A percentile compares a stretch with the other conserved stretches of the same genome.
Evolutionary conservation across 2,113 vertebrate species (phyloP).

Genomic region (Spermophilus dauricus): DNA sequence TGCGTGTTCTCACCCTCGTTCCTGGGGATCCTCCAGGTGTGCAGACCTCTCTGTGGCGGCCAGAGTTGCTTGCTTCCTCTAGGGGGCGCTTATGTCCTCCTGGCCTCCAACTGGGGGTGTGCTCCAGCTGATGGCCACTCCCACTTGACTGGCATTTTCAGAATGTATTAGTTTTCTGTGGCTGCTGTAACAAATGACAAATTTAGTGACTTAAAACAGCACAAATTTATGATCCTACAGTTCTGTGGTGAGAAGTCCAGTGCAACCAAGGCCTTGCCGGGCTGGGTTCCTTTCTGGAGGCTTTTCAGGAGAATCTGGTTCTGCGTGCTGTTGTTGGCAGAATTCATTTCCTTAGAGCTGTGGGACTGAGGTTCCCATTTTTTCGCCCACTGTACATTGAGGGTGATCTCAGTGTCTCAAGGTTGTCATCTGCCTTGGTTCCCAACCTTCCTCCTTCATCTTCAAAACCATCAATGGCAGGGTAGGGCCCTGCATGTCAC

Average conservation of each 20-base stretch:
- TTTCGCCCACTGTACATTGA: not conserved
- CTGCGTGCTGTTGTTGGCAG: not conserved
- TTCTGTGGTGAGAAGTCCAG: not conserved
- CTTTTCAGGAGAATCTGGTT: too few species aligned
- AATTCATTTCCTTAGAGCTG: not conserved
- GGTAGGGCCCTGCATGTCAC: not conserved
- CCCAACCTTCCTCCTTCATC: not conserved
- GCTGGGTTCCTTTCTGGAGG: not conserved
- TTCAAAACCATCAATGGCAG: not conserved
- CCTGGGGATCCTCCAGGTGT: not conserved
- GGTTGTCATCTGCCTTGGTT: not conserved
- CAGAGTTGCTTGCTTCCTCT: not conserved
- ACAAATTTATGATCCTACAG: too few species aligned
- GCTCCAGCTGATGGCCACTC: not conserved
- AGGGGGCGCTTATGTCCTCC: not conserved
- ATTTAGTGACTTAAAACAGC: not conserved
- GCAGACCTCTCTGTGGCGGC: not conserved
- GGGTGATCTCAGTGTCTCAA: not conserved
- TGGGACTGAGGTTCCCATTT: not conserved
- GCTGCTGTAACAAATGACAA: not conserved
- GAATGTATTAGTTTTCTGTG: not conserved
- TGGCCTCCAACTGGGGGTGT: not conserved
- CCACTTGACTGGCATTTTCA: not conserved
- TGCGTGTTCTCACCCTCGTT: too few species aligned
- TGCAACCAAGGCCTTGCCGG: not conserved